Conservation (phyloP, 1,140 invertebrate species). For the Dreissena polymorpha region DNA sequence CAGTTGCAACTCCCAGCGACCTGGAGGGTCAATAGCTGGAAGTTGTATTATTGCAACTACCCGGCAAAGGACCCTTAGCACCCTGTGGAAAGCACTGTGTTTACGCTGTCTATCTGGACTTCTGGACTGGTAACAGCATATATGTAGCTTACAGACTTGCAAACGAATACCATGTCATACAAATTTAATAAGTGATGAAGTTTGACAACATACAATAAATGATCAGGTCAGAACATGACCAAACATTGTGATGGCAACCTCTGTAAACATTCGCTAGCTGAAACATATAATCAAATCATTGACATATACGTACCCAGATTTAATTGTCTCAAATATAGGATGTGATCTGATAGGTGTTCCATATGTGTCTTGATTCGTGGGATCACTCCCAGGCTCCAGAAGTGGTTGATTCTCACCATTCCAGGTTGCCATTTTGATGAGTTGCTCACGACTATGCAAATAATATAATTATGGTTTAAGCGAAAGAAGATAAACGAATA, state of each 20-base stretch:
- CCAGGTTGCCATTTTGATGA: conserved; percentile 43
- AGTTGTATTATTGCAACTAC: no score
- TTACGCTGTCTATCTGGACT: not conserved
- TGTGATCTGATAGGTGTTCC: conserved; percentile 55
- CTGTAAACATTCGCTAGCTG: not conserved
- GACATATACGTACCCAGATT: conserved; percentile 70
- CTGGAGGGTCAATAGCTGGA: no score
- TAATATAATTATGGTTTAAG: not conserved
- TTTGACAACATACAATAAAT: conserved; percentile 6
- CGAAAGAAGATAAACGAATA: not conserved
- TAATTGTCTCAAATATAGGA: conserved; percentile 75
- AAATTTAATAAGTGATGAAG: not conserved
- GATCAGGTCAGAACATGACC: not conserved
- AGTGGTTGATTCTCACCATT: not conserved
- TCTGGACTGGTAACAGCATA: not conserved
- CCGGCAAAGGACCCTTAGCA: no score
- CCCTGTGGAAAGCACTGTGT: no score
- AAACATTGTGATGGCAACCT: not conserved
- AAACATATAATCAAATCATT: not conserved
- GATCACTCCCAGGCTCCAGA: conserved; percentile 35
- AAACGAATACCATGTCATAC: not conserved
- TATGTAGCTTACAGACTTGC: not conserved
- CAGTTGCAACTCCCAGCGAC: no score
- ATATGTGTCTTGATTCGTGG: conserved; percentile 9
- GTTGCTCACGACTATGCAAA: not conserved